These are phyloP conservation scores for Sialis lutaria DNA, from an alignment of 2,888 invertebrate species.

Conservation along the genomic window DNA sequence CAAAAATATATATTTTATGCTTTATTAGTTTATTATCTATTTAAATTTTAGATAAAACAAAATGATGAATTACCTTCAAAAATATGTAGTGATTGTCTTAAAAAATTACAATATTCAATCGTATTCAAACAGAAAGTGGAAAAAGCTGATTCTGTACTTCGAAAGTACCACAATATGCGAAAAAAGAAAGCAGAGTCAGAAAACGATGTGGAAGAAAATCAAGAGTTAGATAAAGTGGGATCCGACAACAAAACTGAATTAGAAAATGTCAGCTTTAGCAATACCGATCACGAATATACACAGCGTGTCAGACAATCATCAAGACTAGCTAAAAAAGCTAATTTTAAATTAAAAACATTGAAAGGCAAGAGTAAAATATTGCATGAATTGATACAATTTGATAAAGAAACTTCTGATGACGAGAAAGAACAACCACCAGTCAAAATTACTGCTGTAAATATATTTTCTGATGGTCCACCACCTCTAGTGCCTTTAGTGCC, in stretches of 20 bases:
- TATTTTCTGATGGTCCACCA: conserved; percentile 17
- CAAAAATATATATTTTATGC: neutral
- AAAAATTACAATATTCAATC: conserved; percentile 22
- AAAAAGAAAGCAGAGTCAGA: conserved; percentile 9
- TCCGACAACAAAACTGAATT: neutral
- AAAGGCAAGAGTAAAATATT: neutral
- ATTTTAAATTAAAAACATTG: too few relatives aligned
- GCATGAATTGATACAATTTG: conserved; percentile 3
- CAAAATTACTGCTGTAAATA: conserved; percentile 4
- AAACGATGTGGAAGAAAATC: conserved; percentile 14
- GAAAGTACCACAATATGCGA: conserved; percentile 14
- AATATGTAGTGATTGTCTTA: conserved; percentile 25
- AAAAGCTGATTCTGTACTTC: conserved; percentile 20
- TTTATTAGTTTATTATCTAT: neutral
- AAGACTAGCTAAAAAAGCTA: too few relatives aligned
- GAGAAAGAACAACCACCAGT: neutral
- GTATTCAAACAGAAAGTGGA: conserved; percentile 25
- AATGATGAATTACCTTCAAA: conserved; percentile 23
- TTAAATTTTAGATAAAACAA: conserved; percentile 19
- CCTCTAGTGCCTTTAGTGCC: conserved; percentile 19
- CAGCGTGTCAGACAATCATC: too few relatives aligned
- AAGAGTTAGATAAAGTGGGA: conserved; percentile 17
- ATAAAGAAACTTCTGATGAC: conserved; percentile 6
- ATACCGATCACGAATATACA: too few relatives aligned
- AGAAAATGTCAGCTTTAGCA: neutral